Conservation (phyloP, 2,797 vertebrate species). For the Aplochiton taeniatus region DNA sequence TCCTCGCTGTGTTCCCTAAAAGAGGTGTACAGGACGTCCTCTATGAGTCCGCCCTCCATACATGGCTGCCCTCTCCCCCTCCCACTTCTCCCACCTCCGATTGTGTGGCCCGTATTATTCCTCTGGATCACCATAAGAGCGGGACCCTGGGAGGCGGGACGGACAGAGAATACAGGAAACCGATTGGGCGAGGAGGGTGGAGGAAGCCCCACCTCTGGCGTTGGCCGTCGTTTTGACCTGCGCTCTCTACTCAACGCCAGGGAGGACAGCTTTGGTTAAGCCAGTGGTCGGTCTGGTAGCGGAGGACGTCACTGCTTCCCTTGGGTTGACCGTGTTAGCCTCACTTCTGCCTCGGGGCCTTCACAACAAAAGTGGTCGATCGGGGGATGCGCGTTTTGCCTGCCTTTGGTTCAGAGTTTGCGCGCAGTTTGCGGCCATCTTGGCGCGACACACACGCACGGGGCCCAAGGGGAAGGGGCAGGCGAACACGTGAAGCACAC, state of each 20-base stretch:
- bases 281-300: neutral
- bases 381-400: too few relatives aligned
- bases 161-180: conserved; percentile 61
- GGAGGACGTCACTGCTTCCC: too few relatives aligned
- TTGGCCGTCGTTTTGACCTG: conserved; percentile 44
- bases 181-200: conserved; percentile 36
- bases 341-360: too few relatives aligned
- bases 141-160: conserved; percentile 32
- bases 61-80: conserved; percentile 33
- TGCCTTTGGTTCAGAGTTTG: too few relatives aligned
- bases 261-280: conserved; percentile 40
- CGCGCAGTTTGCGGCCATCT: too few relatives aligned
- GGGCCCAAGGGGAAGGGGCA: too few relatives aligned
- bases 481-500: too few relatives aligned
- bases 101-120: conserved; percentile 59
- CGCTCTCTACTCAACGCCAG: conserved; percentile 54
- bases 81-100: conserved; percentile 45
- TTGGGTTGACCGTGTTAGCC: too few relatives aligned
- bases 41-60: conserved; percentile 61
- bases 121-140: conserved; percentile 33
- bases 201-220: conserved; percentile 57
- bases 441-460: too few relatives aligned
- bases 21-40: conserved; percentile 73
- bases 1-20: conserved; percentile 60
- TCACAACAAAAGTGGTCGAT: too few relatives aligned